Base-by-base conservation (phyloP, 2,888 invertebrate genomes). In the Sycophila texana region DNA sequence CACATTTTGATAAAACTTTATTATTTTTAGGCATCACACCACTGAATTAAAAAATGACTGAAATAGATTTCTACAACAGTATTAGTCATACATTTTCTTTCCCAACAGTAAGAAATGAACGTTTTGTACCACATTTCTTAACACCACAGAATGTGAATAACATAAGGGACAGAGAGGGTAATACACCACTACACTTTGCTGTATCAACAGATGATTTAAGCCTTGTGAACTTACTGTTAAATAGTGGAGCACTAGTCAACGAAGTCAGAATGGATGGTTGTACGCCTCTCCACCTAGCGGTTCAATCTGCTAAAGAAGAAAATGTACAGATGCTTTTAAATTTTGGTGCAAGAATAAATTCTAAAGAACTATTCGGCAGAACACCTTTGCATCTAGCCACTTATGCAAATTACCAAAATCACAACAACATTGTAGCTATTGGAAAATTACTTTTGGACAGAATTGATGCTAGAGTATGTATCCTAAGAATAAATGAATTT, bases 281-380 rank as follows among this genome's bases (percentile, higher is more conserved):
- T 53, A 76, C 53, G 51, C 61, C 72, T 0, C 70, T 79, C 13
- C 72, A 81, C 2, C 55, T 73, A 20, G 81, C 81, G 12, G 61
- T 79, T 57, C 49, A 73, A 47, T 68, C 63, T 53, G 76, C 55
- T 53, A 47, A 79, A 10, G 71, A 76, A 57, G 74, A 81, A 16
- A 79, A 53, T 58, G 30, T 79, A 2, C 13, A 63, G 30, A n/a
- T 63, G 5, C 70, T 81, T 55, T 65, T 79, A 22, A 18, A 73
- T 7, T 22, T 68, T 65, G 73, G 55, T 5, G 70, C 73, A 30
- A 74, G 26, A 22, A 13, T 70, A 26, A 51, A 72, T 53, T 7
- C 16, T 13, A 76, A 79, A 47, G 68, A 77, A 18, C 20, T 73
- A 18, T 76, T 65, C 20, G 68, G 76, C 4, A 72, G 47, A 53